Conservation (phyloP, 2,888 invertebrate genomes). For the Nymphalis urticae region DNA sequence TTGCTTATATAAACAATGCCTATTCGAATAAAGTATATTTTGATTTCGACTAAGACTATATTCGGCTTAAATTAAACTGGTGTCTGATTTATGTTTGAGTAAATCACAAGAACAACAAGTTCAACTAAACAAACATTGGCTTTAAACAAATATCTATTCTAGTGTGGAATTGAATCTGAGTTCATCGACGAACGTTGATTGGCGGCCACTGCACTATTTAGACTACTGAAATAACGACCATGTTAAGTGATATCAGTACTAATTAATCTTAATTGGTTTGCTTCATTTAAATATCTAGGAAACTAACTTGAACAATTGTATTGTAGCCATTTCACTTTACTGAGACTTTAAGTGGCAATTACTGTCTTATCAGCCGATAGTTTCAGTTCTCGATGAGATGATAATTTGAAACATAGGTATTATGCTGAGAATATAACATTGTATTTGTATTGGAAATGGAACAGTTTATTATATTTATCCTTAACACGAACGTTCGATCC, state of each 20-base stretch:
- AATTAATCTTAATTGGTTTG: constrained; percentile 10
- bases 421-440: background rate
- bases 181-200: background rate
- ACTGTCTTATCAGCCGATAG: background rate
- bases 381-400: background rate
- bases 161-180: background rate
- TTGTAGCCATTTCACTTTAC: constrained; percentile 1
- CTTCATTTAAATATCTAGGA: constrained; percentile 11
- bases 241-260: constrained; percentile 3
- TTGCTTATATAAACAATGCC: too few species aligned
- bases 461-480: constrained; percentile 8
- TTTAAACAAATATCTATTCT: background rate
- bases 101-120: too few species aligned
- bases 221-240: constrained; percentile 1
- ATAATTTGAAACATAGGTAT: background rate
- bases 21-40: too few species aligned
- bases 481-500: constrained; percentile 17
- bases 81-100: too few species aligned
- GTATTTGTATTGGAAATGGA: constrained; percentile 8
- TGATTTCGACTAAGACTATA: too few species aligned
- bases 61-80: too few species aligned
- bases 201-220: background rate
- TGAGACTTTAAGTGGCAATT: constrained; percentile 3
- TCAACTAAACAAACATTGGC: too few species aligned
- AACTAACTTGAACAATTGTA: background rate